Percentiles rank a stretch among this genome's conserved stretches.
phyloP scores from a whole-genome alignment of 1,140 invertebrate genomes.

The Coptotermes formosanus region DNA sequence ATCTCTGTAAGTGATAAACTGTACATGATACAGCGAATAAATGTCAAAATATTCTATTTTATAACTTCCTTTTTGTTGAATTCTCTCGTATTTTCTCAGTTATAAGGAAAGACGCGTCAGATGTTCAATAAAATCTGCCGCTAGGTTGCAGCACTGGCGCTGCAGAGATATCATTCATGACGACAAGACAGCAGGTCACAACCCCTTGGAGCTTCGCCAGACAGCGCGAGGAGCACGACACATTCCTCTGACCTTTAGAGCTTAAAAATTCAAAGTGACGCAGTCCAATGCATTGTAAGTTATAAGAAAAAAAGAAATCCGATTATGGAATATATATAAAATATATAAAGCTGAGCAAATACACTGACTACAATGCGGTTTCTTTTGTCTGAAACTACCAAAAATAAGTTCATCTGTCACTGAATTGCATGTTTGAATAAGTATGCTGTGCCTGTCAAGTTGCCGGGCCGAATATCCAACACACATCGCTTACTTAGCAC shows the following conservation, averaged over 20 bases:
- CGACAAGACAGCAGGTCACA: constrained; percentile 12
- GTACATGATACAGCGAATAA: too few species aligned
- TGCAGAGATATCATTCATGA: constrained; percentile 10
- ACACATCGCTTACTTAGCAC: too few species aligned
- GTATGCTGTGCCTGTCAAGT: too few species aligned
- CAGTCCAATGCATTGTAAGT: not conserved
- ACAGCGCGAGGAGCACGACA: not conserved
- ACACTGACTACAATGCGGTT: not conserved
- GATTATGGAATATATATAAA: not conserved
- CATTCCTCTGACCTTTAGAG: not conserved
- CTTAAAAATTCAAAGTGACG: not conserved
- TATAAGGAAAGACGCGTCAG: not conserved
- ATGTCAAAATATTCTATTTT: too few species aligned
- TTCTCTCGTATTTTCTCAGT: not conserved
- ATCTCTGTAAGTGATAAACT: too few species aligned
- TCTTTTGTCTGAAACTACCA: too few species aligned
- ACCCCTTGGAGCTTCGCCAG: not conserved
- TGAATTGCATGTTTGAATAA: too few species aligned
- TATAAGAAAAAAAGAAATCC: not conserved
- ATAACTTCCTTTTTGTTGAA: too few species aligned
- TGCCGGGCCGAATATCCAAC: too few species aligned
- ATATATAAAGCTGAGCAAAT: not conserved
- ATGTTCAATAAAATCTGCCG: constrained; percentile 7
- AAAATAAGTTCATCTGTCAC: too few species aligned
- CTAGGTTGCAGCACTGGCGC: constrained; percentile 12